These are phyloP conservation scores for Eupithecia insigniata DNA, from an alignment of 2,888 invertebrate species.

Conservation along the genomic window DNA sequence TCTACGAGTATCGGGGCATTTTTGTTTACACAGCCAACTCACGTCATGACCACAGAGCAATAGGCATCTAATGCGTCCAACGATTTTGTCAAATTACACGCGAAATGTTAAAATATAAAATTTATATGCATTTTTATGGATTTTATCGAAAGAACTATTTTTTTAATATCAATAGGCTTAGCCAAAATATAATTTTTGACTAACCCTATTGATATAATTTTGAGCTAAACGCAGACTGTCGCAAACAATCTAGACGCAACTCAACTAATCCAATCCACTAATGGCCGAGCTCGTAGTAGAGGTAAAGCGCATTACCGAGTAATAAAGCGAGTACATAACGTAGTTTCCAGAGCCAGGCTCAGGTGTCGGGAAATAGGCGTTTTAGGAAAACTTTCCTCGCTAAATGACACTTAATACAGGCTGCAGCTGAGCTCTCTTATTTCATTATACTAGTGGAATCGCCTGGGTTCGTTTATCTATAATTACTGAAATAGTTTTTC, in stretches of 20 bases:
- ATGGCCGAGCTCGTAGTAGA: background rate
- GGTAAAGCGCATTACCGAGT: constrained; percentile 1
- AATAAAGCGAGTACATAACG: background rate
- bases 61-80: too few species aligned
- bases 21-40: too few species aligned
- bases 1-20: too few species aligned
- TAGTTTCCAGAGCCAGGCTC: constrained; percentile 14
- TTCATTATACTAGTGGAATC: background rate
- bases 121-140: too few species aligned
- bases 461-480: background rate
- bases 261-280: background rate
- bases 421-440: constrained; percentile 22
- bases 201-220: too few species aligned
- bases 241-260: background rate
- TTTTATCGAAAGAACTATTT: too few species aligned
- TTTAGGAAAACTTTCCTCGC: constrained; percentile 25
- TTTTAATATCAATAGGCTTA: too few species aligned
- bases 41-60: too few species aligned
- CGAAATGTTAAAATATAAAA: too few species aligned
- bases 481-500: too few species aligned
- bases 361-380: constrained; percentile 34
- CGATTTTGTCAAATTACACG: too few species aligned
- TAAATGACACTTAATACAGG: constrained; percentile 25
- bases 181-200: too few species aligned
- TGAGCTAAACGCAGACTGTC: background rate